phyloP scores from a whole-genome alignment of 2,113 vertebrate genomes.

The Guaruba guarouba region DNA sequence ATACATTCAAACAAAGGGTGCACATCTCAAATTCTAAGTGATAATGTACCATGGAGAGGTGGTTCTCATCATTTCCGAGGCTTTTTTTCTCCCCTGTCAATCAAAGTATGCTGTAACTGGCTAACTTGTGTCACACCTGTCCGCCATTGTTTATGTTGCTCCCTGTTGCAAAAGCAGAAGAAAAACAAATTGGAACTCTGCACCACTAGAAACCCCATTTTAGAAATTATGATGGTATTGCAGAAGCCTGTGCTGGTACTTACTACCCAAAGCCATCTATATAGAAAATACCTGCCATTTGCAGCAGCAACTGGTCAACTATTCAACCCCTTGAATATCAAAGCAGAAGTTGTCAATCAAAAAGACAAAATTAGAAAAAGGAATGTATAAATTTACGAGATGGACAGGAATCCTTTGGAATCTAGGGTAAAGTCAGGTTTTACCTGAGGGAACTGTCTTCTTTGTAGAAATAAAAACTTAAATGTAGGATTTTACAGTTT shows the following conservation, averaged over 20 bases:
- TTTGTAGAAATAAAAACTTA: background rate
- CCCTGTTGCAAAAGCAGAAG: background rate
- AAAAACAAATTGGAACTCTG: background rate
- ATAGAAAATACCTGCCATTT: background rate
- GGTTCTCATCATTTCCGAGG: background rate
- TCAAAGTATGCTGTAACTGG: background rate
- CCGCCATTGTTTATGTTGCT: background rate
- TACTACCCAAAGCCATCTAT: background rate
- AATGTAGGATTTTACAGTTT: background rate
- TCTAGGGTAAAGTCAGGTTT: background rate
- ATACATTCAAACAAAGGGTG: background rate
- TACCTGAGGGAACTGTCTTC: background rate
- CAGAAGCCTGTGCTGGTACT: background rate
- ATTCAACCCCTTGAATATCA: background rate
- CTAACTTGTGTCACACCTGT: background rate
- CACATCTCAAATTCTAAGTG: background rate
- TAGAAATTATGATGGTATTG: background rate
- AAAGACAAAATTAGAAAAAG: background rate
- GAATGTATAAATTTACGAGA: background rate
- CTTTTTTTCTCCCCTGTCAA: background rate
- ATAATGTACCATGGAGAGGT: background rate
- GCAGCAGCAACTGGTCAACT: background rate
- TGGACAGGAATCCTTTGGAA: background rate
- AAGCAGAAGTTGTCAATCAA: background rate
- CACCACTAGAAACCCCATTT: background rate